phyloP scores from a whole-genome alignment of 2,888 invertebrate genomes.

The Lacanobia wlatinum region DNA sequence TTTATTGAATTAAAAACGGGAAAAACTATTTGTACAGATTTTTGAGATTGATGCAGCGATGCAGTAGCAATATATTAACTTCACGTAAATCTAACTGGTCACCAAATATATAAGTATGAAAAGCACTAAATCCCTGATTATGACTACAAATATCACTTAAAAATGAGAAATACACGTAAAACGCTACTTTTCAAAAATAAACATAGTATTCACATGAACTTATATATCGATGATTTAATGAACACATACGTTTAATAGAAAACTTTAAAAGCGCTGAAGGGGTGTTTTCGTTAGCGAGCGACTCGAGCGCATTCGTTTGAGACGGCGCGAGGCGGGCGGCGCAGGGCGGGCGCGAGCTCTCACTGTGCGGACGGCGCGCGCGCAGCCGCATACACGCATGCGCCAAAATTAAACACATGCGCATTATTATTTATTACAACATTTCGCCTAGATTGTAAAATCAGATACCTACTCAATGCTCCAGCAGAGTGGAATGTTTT shows the following conservation, averaged over 20 bases:
- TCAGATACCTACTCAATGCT: conserved; percentile 74
- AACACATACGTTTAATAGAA: conserved; percentile 59
- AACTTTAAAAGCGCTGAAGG: conserved; percentile 33
- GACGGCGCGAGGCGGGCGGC: conserved; percentile 58
- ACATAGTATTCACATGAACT: conserved; percentile 19
- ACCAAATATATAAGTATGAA: conserved; percentile 1
- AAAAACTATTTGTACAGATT: neutral
- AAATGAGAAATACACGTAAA: conserved; percentile 12
- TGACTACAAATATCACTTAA: conserved; percentile 24
- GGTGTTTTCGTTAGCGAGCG: conserved; percentile 36
- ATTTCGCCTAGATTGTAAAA: conserved; percentile 81
- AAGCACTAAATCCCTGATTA: neutral
- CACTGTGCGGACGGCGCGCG: conserved; percentile 71
- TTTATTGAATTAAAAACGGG: neutral
- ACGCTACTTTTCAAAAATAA: conserved; percentile 8
- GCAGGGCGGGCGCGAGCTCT: conserved; percentile 66
- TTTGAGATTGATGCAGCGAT: neutral
- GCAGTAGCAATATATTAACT: neutral
- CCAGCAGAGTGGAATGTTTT: conserved; percentile 74
- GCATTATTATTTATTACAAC: conserved; percentile 87
- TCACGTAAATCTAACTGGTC: conserved; percentile 4
- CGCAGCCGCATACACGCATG: conserved; percentile 67
- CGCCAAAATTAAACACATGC: conserved; percentile 77
- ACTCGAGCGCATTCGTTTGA: conserved; percentile 58
- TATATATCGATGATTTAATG: conserved; percentile 27